Evolutionary conservation across 2,797 vertebrate species (phyloP), one percentile per base, ranked within the genome.

Genomic region (Danio kyathit): DNA sequence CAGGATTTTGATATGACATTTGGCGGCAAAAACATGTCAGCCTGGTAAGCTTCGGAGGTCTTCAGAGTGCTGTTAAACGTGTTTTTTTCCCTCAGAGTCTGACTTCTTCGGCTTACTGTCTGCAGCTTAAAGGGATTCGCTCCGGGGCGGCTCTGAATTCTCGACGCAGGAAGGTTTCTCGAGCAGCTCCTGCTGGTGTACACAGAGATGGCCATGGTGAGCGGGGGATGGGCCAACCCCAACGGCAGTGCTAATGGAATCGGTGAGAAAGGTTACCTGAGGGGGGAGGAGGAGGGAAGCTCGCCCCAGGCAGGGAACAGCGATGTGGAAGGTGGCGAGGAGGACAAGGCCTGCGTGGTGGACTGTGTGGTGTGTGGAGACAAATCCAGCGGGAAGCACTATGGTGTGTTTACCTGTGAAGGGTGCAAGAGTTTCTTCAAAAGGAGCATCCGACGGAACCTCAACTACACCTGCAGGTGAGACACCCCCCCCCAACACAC

Each of bases 361-460:
- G 97, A 99, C 92, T 98, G 97, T 8, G 96, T 95, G 89, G 97
- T 97, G 81, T 98, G 97, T 43, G 97, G 97, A 54, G 97, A 98
- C 92, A 97, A 97, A 87, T 97, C 97, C 82, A 98, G 97, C 3
- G 97, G 97, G 59, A 99, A 99, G 69, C 97, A 99, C 85, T 98
- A 99, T 61, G 97, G 97, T 0, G 97, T 97, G 82, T 98, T 97
- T 93, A 98, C 97, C 89, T 99, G 97, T 60, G 97, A 98, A 89
- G 96, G 97, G 81, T 98, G 97, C 92, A 99, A 98, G 93, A 98
- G 97, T 93, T 98, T 98, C 92, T 98, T 98, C 88, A 99, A 98
- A 88, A 94, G 97, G 84, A 98, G 96, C 94, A 96, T 99, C 90
- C 91, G 97, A 11, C 93, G 97, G 46, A 98, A 96, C 91, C 96